These are phyloP conservation scores for Grallaria varia DNA, from an alignment of 2,113 vertebrate species.

Conservation along the genomic window DNA sequence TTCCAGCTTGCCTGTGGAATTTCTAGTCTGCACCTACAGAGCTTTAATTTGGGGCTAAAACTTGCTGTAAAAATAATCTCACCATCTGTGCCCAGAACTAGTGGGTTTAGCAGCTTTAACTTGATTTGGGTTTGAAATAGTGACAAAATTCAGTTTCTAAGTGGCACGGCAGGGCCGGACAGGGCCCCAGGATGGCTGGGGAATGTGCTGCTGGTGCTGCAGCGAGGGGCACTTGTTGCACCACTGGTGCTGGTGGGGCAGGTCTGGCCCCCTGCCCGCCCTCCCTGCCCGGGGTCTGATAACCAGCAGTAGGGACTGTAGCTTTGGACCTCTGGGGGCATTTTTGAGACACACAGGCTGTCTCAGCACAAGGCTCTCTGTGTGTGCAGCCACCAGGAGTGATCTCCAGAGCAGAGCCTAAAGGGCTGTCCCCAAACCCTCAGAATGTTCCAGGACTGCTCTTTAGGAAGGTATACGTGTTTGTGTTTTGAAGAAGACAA, in stretches of 20 bases:
- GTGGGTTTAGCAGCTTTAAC: not conserved
- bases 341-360: not conserved
- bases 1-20: not conserved
- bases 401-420: not conserved
- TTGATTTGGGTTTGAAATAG: not conserved
- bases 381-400: not conserved
- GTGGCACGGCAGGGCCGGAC: not conserved
- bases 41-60: not conserved
- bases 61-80: conserved; percentile 51
- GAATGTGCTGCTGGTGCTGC: not conserved
- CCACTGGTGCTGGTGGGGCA: not conserved
- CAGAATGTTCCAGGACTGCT: not conserved
- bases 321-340: not conserved
- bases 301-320: not conserved
- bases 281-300: not conserved
- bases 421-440: not conserved
- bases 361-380: not conserved
- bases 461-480: not conserved
- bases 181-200: fast-evolving
- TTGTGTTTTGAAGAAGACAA: not conserved
- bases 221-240: fast-evolving
- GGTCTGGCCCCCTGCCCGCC: not conserved
- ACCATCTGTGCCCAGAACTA: conserved; percentile 30
- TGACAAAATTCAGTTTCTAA: not conserved
- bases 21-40: not conserved